Base-by-base conservation (phyloP, 2,888 invertebrate species). In the Tenthredo livida region DNA sequence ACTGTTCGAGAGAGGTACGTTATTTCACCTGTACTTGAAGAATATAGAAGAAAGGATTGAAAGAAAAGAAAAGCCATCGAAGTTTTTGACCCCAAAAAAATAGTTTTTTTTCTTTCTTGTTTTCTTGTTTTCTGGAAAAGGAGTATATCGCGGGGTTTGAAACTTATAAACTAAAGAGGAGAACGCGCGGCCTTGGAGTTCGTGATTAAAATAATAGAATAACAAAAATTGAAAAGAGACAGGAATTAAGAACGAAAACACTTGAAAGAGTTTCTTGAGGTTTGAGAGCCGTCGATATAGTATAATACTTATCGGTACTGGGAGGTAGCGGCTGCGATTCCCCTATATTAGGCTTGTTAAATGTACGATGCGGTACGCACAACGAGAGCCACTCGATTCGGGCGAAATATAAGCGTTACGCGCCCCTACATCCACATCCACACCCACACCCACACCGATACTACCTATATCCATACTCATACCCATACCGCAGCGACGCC, bases 1-100 rank as follows among this genome's bases (percentile, higher is more conserved):
- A 96, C 90, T 96, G 96, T 90, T 95, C 95, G 12, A 92, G 95
- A 87, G 96, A 96, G 94, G 96, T 96, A 75, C 92, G 94, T 67
- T 33, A 5, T 67, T 7, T 5, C 17, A 65, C 25, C 21, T 25
- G 6, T 10, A 21, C 61, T 1, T 21, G 10, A n/a, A n/a, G 4
- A 65, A 65, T 65, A 65, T 15, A 12, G 25, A 21, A 65, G 6
- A 29, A 2, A 25, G 0, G 25, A 2, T 0, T 0, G 7, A 21
- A 7, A 37, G 7, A 7, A 37, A 37, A 37, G 7, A 37, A 37
- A 10, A n/a, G 7, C 0, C 10, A 61, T 6, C 21, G 54, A 17
- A 7, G 21, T 21, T 7, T 43, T 43, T 43, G 2, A 10, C 12
- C 43, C 43, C 6, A 43, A 43, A 43, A 43, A 12, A 10, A 12